These are phyloP conservation scores for Drosophila trapezifrons DNA, from an alignment of 1,140 invertebrate species.

Conservation along the genomic window DNA sequence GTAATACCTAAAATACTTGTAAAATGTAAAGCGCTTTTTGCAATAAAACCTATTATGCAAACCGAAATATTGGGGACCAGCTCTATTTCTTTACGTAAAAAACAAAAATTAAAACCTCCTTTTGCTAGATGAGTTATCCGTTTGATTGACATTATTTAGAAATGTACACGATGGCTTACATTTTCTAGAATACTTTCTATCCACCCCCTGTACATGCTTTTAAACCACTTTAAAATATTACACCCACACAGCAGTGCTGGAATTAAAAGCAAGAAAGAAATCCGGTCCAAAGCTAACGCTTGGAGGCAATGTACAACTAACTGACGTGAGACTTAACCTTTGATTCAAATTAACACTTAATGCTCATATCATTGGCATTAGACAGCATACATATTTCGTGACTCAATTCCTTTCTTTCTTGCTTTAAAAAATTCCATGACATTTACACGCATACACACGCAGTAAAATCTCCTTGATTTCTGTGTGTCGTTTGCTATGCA, in stretches of 20 bases:
- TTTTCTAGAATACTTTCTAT: background rate
- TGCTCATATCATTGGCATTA: too few relatives aligned
- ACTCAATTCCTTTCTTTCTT: constrained; percentile 4
- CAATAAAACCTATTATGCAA: constrained; percentile 81
- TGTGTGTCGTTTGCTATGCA: constrained; percentile 1
- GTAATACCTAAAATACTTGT: constrained; percentile 64
- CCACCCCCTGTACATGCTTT: background rate
- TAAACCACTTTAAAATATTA: background rate
- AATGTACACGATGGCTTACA: background rate
- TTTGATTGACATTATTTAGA: background rate
- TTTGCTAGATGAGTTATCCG: background rate
- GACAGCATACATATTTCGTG: background rate
- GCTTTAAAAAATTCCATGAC: constrained; percentile 25
- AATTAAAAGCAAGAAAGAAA: constrained; percentile 22
- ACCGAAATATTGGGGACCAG: constrained; percentile 63
- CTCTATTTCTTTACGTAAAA: constrained; percentile 66
- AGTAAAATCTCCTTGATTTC: background rate
- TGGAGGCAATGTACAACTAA: background rate
- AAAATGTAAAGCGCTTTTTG: constrained; percentile 84
- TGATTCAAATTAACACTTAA: too few relatives aligned
- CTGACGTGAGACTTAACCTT: background rate
- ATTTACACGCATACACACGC: constrained; percentile 10
- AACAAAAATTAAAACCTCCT: background rate
- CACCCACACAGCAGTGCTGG: background rate
- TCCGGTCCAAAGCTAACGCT: background rate